These are phyloP conservation scores for Xerus inauris DNA, from an alignment of 2,113 vertebrate genomes.

Conservation along the genomic window DNA sequence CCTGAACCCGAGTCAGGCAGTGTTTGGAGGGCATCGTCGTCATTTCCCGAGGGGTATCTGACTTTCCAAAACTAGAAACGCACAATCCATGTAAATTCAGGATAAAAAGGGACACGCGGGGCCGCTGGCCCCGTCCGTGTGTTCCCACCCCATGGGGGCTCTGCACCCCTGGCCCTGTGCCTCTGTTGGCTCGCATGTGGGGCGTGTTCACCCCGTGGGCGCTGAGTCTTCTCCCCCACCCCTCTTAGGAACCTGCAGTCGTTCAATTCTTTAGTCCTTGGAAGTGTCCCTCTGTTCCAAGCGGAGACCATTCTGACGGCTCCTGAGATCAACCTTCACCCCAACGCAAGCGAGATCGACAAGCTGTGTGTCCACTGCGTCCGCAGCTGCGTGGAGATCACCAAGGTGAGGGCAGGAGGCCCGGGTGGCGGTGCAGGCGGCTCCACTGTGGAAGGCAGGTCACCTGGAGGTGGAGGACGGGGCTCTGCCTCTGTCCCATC, in stretches of 20 bases:
- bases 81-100: not conserved
- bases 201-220: not conserved
- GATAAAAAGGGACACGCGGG: too few relatives aligned
- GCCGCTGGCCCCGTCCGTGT: too few relatives aligned
- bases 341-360: conserved; percentile 89
- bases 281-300: conserved; percentile 90
- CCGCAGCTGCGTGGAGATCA: conserved; percentile 91
- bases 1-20: not conserved
- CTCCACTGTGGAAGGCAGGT: not conserved
- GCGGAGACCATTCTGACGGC: conserved; percentile 90
- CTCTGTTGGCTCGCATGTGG: too few relatives aligned
- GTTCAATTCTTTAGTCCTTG: conserved; percentile 89
- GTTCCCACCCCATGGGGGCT: too few relatives aligned
- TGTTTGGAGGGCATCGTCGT: not conserved
- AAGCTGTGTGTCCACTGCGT: conserved; percentile 89
- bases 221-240: not conserved
- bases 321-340: conserved; percentile 91
- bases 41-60: not conserved
- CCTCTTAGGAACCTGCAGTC: conserved; percentile 90
- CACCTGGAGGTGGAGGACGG: accelerated
- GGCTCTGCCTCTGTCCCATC: accelerated
- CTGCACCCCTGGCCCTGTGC: too few relatives aligned
- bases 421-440: not conserved
- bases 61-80: not conserved
- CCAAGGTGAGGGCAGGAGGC: conserved; percentile 86